Conservation (phyloP, 1,140 invertebrate species). For the Drosophila tristis region DNA sequence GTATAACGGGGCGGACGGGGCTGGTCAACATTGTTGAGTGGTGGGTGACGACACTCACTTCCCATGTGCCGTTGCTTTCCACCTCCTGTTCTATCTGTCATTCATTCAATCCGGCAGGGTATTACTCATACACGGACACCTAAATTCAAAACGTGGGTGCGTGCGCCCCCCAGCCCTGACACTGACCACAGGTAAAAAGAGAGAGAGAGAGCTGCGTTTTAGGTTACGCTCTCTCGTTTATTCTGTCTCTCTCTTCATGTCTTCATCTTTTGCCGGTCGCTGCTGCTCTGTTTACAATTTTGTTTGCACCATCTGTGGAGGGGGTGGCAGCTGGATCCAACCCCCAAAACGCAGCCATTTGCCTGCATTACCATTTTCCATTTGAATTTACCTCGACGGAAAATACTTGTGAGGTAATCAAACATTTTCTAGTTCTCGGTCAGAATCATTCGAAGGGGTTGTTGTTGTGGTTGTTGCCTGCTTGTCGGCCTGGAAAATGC, state of each 20-base stretch:
- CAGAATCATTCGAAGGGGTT: constrained; percentile 31
- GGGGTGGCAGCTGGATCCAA: constrained; percentile 4
- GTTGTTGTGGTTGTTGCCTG: constrained; percentile 36
- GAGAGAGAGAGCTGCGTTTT: constrained; percentile 2
- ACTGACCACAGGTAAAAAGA: constrained; percentile 75
- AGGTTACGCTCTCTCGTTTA: constrained; percentile 39
- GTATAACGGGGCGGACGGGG: background rate
- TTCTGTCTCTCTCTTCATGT: constrained; percentile 18
- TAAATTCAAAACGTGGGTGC: constrained; percentile 44
- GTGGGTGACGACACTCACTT: constrained; percentile 59
- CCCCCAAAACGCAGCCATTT: constrained; percentile 40
- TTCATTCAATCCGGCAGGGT: constrained; percentile 52
- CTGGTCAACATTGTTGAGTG: constrained; percentile 39
- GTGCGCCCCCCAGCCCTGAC: constrained; percentile 60
- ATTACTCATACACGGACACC: constrained; percentile 38
- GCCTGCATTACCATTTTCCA: constrained; percentile 30
- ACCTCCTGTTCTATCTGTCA: constrained; percentile 48
- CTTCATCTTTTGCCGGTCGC: constrained; percentile 48
- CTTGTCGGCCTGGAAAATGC: constrained; percentile 76
- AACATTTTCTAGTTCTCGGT: constrained; percentile 1
- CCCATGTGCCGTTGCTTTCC: constrained; percentile 39
- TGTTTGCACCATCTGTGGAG: constrained; percentile 25
- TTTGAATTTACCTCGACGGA: background rate
- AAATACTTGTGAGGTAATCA: constrained; percentile 12
- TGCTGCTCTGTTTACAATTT: constrained; percentile 72